These are phyloP conservation scores for Drosophila nasuta DNA, from an alignment of 1,140 invertebrate genomes.

Conservation along the genomic window DNA sequence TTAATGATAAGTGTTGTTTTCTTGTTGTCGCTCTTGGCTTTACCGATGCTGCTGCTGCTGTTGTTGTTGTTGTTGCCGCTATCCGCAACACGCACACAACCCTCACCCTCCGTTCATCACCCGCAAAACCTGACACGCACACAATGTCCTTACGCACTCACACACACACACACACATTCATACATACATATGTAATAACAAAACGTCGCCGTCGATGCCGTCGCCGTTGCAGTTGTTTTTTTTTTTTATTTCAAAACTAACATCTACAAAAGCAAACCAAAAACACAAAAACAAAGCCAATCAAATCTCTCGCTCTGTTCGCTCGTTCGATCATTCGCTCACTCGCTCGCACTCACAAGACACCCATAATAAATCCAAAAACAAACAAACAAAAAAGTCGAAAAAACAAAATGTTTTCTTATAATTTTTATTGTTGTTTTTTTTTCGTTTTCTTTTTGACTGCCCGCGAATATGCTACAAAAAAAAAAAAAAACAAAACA, in stretches of 20 bases:
- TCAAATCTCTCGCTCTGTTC: constrained; percentile 20
- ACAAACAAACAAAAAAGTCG: constrained; percentile 29
- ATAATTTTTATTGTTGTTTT: constrained; percentile 81
- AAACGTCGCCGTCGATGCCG: constrained; percentile 27
- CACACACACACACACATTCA: constrained; percentile 7
- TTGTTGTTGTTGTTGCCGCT: constrained; percentile 59
- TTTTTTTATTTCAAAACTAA: too few species aligned
- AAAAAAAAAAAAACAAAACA: not conserved
- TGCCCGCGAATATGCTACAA: constrained; percentile 52
- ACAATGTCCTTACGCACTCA: constrained; percentile 4
- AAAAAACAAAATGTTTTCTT: constrained; percentile 62
- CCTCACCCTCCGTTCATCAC: constrained; percentile 13
- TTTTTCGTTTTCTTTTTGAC: constrained; percentile 77
- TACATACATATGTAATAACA: constrained; percentile 26
- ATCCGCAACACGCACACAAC: constrained; percentile 33
- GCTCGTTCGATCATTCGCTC: constrained; percentile 29
- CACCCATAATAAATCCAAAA: constrained; percentile 35
- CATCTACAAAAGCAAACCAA: constrained; percentile 20
- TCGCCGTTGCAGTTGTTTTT: constrained; percentile 20
- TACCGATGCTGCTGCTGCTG: constrained; percentile 27
- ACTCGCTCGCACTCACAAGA: constrained; percentile 41
- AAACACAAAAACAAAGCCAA: not conserved
- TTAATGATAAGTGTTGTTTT: constrained; percentile 22
- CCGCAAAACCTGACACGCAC: constrained; percentile 24
- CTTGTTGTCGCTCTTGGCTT: constrained; percentile 2